Percentiles rank a stretch among this genome's conserved stretches.
phyloP scores from a whole-genome alignment of 2,888 invertebrate species.

The Sminthurides aquaticus region DNA sequence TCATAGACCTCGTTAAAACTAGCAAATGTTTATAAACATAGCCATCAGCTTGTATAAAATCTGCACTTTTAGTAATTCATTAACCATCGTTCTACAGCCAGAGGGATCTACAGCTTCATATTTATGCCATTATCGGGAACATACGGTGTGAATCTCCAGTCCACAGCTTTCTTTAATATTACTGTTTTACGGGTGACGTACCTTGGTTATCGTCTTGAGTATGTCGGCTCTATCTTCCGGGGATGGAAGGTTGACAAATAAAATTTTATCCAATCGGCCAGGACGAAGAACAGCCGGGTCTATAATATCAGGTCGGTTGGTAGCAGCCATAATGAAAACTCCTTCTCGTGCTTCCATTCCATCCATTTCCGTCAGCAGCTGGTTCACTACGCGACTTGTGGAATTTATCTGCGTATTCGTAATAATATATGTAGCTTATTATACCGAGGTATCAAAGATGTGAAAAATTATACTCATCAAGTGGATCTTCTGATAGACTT shows the following conservation, averaged over 20 bases:
- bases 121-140: neutral
- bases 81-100: too few species aligned
- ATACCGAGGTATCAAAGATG: too few species aligned
- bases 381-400: constrained; percentile 84
- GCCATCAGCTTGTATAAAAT: too few species aligned
- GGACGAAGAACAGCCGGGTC: constrained; percentile 89
- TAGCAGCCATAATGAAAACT: constrained; percentile 92
- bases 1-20: too few species aligned
- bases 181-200: constrained; percentile 45
- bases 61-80: too few species aligned
- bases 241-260: constrained; percentile 83
- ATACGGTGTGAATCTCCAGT: too few species aligned
- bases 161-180: too few species aligned
- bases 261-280: constrained; percentile 80
- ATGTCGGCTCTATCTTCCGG: constrained; percentile 76
- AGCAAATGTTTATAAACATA: too few species aligned
- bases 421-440: constrained; percentile 18
- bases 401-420: constrained; percentile 63
- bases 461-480: too few species aligned
- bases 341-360: constrained; percentile 84
- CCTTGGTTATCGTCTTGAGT: constrained; percentile 78
- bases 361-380: constrained; percentile 97
- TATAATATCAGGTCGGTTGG: constrained; percentile 92
- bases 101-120: too few species aligned
- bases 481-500: too few species aligned